Conservation (phyloP, 1,140 invertebrate genomes). For the Tetramorium alpestre region DNA sequence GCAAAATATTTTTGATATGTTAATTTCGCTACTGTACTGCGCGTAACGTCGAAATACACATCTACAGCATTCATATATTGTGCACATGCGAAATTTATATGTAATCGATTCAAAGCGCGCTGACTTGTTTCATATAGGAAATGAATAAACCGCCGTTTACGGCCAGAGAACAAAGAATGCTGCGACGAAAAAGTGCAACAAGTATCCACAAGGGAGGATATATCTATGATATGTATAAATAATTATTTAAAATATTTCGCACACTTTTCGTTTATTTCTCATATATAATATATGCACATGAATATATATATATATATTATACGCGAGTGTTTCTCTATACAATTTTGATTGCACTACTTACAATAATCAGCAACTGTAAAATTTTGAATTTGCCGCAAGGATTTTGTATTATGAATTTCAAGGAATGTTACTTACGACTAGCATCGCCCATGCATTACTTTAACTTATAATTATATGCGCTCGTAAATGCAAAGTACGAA, state of each 20-base stretch:
- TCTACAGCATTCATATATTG: not conserved
- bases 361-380: not conserved
- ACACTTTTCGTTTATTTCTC: not conserved
- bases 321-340: too few species aligned
- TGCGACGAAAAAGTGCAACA: not conserved
- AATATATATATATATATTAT: not conserved
- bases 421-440: constrained; percentile 17
- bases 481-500: constrained; percentile 48
- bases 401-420: constrained; percentile 16
- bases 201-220: not conserved
- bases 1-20: constrained; percentile 57
- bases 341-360: not conserved
- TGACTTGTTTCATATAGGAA: constrained; percentile 27
- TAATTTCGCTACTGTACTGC: constrained; percentile 15
- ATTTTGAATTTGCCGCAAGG: not conserved
- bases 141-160: constrained; percentile 13
- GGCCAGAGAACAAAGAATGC: not conserved
- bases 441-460: constrained; percentile 9
- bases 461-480: constrained; percentile 28
- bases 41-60: not conserved
- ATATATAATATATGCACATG: not conserved
- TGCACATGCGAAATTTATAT: constrained; percentile 40
- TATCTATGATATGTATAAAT: not conserved
- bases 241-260: not conserved
- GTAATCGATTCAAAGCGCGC: constrained; percentile 18